Percentiles rank a stretch among this genome's conserved stretches.
These are phyloP conservation scores for Nesoenas mayeri DNA, from an alignment of 2,113 vertebrate species.

Conservation along the genomic window DNA sequence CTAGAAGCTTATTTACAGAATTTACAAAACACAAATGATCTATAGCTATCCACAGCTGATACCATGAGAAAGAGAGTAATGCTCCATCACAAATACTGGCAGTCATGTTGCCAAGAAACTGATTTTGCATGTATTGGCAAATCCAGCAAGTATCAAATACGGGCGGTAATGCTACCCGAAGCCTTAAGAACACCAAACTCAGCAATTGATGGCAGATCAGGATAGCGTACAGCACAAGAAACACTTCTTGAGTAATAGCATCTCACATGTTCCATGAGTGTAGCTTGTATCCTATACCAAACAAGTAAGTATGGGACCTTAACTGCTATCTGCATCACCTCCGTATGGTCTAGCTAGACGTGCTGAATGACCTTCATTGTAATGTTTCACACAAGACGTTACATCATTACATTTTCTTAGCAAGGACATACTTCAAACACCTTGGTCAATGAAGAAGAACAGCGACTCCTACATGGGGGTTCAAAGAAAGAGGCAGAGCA, in stretches of 20 bases:
- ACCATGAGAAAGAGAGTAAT: slow-evolving; percentile 26
- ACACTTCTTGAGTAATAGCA: slow-evolving; percentile 48
- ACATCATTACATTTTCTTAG: slow-evolving; percentile 68
- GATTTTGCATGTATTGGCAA: slow-evolving; percentile 3
- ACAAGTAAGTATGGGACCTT: slow-evolving; percentile 23
- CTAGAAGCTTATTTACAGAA: slow-evolving; percentile 69
- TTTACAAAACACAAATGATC: slow-evolving; percentile 61
- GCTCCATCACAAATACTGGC: slow-evolving; percentile 59
- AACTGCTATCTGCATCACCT: slow-evolving; percentile 40
- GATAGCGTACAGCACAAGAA: slow-evolving; percentile 51
- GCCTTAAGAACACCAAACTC: slow-evolving; percentile 49
- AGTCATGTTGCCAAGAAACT: slow-evolving; percentile 38
- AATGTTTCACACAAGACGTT: slow-evolving; percentile 66
- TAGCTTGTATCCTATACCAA: slow-evolving; percentile 28
- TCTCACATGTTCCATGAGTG: slow-evolving; percentile 47
- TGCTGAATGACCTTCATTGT: slow-evolving; percentile 54
- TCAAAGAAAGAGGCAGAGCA: slow-evolving; percentile 69
- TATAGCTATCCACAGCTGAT: slow-evolving; percentile 55
- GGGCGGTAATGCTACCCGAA: neutral
- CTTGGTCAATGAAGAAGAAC: slow-evolving; percentile 64
- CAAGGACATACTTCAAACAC: slow-evolving; percentile 70
- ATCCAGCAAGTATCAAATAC: neutral
- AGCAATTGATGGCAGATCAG: slow-evolving; percentile 45
- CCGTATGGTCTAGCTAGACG: slow-evolving; percentile 39
- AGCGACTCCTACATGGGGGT: slow-evolving; percentile 66